Conservation (phyloP, 2,797 vertebrate genomes). For the Myoxocephalus aenaeus region DNA sequence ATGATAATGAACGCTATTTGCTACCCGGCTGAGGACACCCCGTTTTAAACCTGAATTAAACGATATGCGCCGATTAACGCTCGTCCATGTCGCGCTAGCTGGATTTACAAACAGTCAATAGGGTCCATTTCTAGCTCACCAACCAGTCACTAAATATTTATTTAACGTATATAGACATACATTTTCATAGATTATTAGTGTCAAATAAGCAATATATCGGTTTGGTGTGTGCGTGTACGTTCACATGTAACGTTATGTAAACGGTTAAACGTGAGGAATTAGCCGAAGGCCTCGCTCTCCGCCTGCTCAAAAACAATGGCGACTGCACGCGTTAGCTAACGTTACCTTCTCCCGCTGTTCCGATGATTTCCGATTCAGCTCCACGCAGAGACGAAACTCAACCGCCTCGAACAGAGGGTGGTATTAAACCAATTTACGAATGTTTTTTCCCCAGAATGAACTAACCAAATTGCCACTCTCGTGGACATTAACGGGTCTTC, state of each 20-base stretch:
- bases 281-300: constrained; percentile 32
- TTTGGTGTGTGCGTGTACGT: neutral
- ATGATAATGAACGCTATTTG: neutral
- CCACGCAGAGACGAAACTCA: neutral
- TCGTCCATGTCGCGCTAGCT: neutral
- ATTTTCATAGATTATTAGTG: accelerated
- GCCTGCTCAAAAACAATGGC: constrained; percentile 76
- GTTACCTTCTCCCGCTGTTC: constrained; percentile 63
- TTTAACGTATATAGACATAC: accelerated
- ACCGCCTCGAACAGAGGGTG: neutral
- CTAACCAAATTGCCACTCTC: neutral
- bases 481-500: neutral
- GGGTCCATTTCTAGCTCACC: neutral
- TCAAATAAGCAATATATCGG: accelerated
- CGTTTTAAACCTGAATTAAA: neutral
- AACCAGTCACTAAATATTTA: accelerated
- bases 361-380: constrained; percentile 19
- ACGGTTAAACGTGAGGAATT: neutral
- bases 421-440: accelerated
- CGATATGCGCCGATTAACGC: neutral
- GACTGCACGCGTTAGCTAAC: constrained; percentile 53
- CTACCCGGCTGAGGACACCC: accelerated
- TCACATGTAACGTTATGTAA: neutral
- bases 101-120: neutral
- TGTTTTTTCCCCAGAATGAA: accelerated